Conservation (phyloP, 37 sponge, comb jelly and placozoan genomes). For the Aplysina aerophoba region DNA sequence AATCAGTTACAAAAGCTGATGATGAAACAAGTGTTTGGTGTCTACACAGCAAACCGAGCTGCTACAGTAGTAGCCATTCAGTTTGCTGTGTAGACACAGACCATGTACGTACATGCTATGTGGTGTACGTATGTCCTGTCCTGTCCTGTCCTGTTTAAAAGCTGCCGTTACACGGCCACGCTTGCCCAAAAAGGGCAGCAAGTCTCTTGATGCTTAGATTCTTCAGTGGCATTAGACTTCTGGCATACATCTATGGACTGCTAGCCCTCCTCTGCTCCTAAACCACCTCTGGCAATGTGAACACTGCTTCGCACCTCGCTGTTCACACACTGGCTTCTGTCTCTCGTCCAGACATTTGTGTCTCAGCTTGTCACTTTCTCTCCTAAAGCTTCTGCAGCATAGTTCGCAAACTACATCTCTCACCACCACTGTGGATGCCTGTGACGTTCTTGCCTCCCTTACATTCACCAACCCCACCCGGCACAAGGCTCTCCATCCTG, state of each 20-base stretch:
- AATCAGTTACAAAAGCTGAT: no score
- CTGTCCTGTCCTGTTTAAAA: conserved; percentile 27
- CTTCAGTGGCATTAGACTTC: background rate
- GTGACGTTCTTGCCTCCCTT: background rate
- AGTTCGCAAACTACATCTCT: background rate
- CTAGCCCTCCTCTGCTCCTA: conserved; percentile 16
- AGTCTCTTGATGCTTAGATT: conserved; percentile 9
- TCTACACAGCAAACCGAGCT: no score
- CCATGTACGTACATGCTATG: no score
- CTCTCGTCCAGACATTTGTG: conserved; percentile 18
- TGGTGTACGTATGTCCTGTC: no score
- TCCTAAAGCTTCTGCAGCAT: background rate
- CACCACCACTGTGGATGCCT: background rate
- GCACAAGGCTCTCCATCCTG: conserved; percentile 6
- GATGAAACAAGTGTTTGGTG: no score
- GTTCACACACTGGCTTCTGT: conserved; percentile 10
- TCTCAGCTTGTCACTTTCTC: conserved; percentile 14
- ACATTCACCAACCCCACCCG: background rate
- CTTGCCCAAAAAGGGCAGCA: conserved; percentile 27
- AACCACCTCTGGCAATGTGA: conserved; percentile 18
- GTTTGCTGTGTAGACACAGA: no score
- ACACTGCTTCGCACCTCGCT: conserved; percentile 32
- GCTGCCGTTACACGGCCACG: conserved; percentile 28
- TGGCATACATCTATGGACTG: conserved; percentile 14
- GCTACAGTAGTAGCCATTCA: no score